phyloP scores from a whole-genome alignment of 2,797 vertebrate species.

The Acropternis orthonyx region DNA sequence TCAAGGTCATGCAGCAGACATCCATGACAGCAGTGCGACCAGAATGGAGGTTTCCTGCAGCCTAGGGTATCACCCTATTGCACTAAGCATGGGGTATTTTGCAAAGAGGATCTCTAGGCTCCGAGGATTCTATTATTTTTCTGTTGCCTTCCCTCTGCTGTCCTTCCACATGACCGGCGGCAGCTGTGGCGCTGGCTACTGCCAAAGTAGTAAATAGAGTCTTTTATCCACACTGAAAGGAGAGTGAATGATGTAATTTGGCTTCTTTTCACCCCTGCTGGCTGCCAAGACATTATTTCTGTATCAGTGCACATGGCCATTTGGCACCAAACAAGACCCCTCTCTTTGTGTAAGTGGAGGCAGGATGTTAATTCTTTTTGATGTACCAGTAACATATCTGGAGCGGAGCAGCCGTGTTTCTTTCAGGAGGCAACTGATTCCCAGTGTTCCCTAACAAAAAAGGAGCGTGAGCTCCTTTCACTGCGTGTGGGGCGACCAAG shows the following conservation, averaged over 20 bases:
- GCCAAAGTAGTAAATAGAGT: constrained; percentile 59
- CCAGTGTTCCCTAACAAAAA: not conserved
- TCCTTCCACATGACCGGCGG: not conserved
- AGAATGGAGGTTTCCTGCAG: not conserved
- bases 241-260: constrained; percentile 54
- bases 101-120: not conserved
- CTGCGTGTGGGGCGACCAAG: accelerated
- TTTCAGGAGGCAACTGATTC: not conserved
- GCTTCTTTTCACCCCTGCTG: not conserved
- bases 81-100: not conserved
- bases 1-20: accelerated
- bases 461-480: not conserved
- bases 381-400: constrained; percentile 16
- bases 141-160: not conserved
- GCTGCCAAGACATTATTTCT: constrained; percentile 39
- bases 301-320: constrained; percentile 4
- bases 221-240: constrained; percentile 35
- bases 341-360: constrained; percentile 47
- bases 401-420: not conserved
- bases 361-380: constrained; percentile 48
- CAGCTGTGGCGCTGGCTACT: constrained; percentile 29
- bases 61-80: not conserved
- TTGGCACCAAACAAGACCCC: not conserved
- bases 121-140: not conserved
- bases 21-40: not conserved